phyloP scores from a whole-genome alignment of 2,888 invertebrate species.

The Periphyllus acericola region DNA sequence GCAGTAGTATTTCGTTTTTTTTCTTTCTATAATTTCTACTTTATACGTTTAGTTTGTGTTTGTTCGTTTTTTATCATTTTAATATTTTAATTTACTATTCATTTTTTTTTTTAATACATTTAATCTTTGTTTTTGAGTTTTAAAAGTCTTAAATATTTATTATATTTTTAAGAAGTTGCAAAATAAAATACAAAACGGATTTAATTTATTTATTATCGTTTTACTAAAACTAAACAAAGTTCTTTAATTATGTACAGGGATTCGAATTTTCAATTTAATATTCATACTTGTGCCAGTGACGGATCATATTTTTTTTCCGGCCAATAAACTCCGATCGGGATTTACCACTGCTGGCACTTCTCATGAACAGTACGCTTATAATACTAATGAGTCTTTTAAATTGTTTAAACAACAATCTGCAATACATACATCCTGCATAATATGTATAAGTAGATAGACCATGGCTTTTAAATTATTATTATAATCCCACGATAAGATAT shows the following conservation, averaged over 20 bases:
- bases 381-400: too few relatives aligned
- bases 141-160: too few relatives aligned
- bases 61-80: background rate
- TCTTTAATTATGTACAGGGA: background rate
- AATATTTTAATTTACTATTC: background rate
- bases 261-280: background rate
- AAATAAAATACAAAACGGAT: background rate
- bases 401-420: too few relatives aligned
- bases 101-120: background rate
- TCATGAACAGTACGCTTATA: too few relatives aligned
- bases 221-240: background rate
- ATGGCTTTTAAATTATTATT: too few relatives aligned
- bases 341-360: background rate
- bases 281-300: background rate
- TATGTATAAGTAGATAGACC: too few relatives aligned
- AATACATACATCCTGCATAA: too few relatives aligned
- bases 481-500: too few relatives aligned
- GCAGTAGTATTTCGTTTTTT: background rate
- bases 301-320: background rate
- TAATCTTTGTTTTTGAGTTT: background rate
- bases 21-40: background rate
- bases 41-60: background rate
- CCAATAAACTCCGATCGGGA: background rate
- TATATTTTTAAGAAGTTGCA: background rate
- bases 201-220: background rate